phyloP scores from a whole-genome alignment of 2,113 vertebrate species.

The Felis chaus region DNA sequence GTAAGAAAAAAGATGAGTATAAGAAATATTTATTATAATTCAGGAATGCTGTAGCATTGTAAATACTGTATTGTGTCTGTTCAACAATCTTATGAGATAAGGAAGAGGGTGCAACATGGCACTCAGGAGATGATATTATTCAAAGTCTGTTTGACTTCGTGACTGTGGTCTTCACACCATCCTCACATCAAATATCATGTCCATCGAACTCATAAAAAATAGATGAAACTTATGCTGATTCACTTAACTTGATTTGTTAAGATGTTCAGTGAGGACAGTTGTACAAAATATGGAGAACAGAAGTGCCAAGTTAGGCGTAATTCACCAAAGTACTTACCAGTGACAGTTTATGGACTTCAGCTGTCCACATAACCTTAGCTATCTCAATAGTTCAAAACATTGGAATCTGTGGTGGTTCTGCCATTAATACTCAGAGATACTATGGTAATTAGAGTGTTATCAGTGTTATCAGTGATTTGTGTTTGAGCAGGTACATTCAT shows the following conservation, averaged over 20 bases:
- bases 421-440: background rate
- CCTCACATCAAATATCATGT: background rate
- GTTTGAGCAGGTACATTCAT: background rate
- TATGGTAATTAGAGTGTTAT: background rate
- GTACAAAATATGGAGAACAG: background rate
- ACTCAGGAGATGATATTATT: background rate
- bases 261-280: background rate
- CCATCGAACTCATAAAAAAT: background rate
- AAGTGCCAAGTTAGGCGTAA: background rate
- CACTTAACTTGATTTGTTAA: background rate
- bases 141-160: background rate
- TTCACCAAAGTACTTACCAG: background rate
- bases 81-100: background rate
- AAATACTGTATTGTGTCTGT: background rate
- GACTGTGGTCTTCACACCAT: background rate
- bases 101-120: background rate
- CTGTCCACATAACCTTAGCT: background rate
- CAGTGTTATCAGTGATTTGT: background rate
- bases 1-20: background rate
- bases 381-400: background rate
- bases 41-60: background rate
- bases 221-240: background rate
- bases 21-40: background rate
- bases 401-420: background rate
- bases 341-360: background rate